A percentile compares a stretch with the other conserved stretches of the same genome.
phyloP scores from a whole-genome alignment of 1,140 invertebrate species.

The Drosophila chauvacae region DNA sequence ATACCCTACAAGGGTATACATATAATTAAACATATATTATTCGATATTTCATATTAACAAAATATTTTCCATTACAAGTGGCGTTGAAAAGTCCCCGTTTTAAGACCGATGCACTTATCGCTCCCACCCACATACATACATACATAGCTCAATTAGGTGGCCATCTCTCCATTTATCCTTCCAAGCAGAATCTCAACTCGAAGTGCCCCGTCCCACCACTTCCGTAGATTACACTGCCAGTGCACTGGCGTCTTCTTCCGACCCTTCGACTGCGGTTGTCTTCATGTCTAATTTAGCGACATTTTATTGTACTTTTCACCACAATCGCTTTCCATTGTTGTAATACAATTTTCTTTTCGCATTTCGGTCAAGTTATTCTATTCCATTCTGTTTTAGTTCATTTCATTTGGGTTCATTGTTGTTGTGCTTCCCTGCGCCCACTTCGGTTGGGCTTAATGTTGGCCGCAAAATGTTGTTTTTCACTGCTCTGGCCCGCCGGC shows the following conservation, averaged over 20 bases:
- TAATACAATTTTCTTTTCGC: slow-evolving; percentile 82
- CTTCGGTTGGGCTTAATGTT: slow-evolving; percentile 37
- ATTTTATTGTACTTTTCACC: slow-evolving; percentile 82
- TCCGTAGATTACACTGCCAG: slow-evolving; percentile 20
- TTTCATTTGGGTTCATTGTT: slow-evolving; percentile 60
- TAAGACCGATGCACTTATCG: slow-evolving; percentile 16
- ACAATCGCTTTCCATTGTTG: slow-evolving; percentile 80
- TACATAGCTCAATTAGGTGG: slow-evolving; percentile 34
- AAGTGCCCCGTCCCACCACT: slow-evolving; percentile 12
- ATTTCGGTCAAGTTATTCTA: slow-evolving; percentile 79
- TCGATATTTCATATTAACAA: not conserved
- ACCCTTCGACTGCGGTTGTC: slow-evolving; percentile 61
- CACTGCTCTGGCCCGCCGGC: slow-evolving; percentile 37
- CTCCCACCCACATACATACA: slow-evolving; percentile 3
- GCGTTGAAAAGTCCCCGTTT: not conserved
- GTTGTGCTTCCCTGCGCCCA: slow-evolving; percentile 24
- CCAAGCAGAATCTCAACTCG: slow-evolving; percentile 5
- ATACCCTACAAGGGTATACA: too few species aligned
- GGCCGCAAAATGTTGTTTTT: slow-evolving; percentile 73
- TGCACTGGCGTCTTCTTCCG: slow-evolving; percentile 2
- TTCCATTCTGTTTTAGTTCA: slow-evolving; percentile 40
- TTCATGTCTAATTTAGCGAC: slow-evolving; percentile 83
- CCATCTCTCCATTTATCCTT: slow-evolving; percentile 28
- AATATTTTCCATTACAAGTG: not conserved
- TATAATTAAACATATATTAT: too few species aligned